Evolutionary conservation across 2,888 invertebrate species (phyloP), one percentile per base, ranked within the genome.

Genomic region (Tipula vernalis): DNA sequence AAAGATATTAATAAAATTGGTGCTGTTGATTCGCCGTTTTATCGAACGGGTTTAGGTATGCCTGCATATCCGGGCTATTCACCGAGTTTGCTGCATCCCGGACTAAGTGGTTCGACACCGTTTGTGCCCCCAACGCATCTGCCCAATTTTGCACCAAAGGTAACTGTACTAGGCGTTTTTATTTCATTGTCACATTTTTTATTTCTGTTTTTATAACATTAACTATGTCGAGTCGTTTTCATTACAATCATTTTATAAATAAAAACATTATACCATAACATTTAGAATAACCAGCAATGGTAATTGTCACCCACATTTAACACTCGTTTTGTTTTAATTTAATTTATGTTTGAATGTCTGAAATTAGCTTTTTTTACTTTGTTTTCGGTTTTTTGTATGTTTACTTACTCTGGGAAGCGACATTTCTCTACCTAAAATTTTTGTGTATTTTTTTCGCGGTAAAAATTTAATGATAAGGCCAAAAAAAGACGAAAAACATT

Each of bases 71-170:
- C 97, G 1, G 94, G 95, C 57, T 95, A 95, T 90, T 95, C 95
- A 51, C 94, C 96, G 28, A 94, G 97, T 87, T 92, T 97, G 87
- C 92, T 97, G 88, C 97, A 96, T 92, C 96, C 96, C 84, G 94
- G 95, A 87, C 92, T 96, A 87, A 94, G 95, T 41, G 94, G 95
- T 84, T 94, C 96, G 39, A 96, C 97, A 86, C 97, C 98, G 10
- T 98, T 98, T 91, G 96, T 96, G 89, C 97, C 97, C 88, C 97
- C 98, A 42, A 95, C 95, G 90, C 97, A 97, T 90, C 92, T 97
- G 89, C 95, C 96, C 88, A 94, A 97, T 57, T 97, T 97, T 91
- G 96, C 97, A 89, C 97, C 97, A 89, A 97, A 97, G 96, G 98
- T 97, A 71, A 71, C 12, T 28, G 1, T 28, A 6, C 39, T 39